These are phyloP conservation scores for Halesus radiatus DNA, from an alignment of 1,140 invertebrate species.

Conservation along the genomic window DNA sequence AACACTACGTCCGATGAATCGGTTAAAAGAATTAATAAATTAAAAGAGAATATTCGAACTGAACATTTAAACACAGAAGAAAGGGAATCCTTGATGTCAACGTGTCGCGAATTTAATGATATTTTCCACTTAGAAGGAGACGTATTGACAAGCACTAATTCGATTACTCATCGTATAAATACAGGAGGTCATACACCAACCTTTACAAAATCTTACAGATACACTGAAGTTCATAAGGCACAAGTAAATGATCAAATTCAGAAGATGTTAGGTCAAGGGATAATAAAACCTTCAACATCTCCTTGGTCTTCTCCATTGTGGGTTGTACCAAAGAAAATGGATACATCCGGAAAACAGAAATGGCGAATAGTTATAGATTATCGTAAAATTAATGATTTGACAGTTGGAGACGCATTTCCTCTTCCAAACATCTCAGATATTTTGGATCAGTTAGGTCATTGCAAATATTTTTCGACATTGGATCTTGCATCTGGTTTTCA, in stretches of 20 bases:
- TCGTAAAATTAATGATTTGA: conserved; percentile 62
- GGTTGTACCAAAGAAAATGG: conserved; percentile 64
- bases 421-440: conserved; percentile 67
- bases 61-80: conserved; percentile 56
- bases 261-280: conserved; percentile 63
- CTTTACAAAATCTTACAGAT: conserved; percentile 59
- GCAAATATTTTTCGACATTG: conserved; percentile 59
- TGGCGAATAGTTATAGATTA: conserved; percentile 64
- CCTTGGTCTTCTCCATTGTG: conserved; percentile 62
- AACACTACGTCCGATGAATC: neutral
- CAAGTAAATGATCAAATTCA: conserved; percentile 63
- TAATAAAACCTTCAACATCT: conserved; percentile 61
- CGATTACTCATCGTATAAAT: conserved; percentile 58
- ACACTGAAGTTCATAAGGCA: conserved; percentile 61
- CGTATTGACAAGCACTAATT: conserved; percentile 16
- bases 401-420: conserved; percentile 66
- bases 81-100: conserved; percentile 36
- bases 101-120: conserved; percentile 55
- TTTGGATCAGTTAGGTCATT: conserved; percentile 59
- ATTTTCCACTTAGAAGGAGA: conserved; percentile 57
- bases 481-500: conserved; percentile 61
- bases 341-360: conserved; percentile 62
- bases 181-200: conserved; percentile 56
- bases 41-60: conserved; percentile 20
- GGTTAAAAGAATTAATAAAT: neutral